phyloP scores from a whole-genome alignment of 2,113 vertebrate species.

The Leucosticte australis region DNA sequence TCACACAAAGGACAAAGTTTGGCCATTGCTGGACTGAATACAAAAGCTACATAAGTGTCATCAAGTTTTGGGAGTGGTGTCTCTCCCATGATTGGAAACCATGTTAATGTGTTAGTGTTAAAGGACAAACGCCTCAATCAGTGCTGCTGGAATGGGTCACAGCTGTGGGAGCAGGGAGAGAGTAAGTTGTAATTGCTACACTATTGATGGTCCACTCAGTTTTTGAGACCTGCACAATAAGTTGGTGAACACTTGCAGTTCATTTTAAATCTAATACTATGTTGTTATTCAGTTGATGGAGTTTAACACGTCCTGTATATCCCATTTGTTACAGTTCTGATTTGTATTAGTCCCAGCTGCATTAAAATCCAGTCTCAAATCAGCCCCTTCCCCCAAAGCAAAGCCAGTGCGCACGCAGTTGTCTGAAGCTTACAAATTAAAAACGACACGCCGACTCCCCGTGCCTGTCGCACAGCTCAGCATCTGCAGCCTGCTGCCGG shows the following conservation, averaged over 20 bases:
- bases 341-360: conserved; percentile 38
- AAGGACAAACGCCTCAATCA: neutral
- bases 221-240: neutral
- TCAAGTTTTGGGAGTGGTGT: neutral
- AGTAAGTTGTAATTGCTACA: neutral
- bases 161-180: neutral
- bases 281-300: neutral
- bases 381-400: neutral
- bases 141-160: neutral
- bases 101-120: neutral
- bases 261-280: neutral
- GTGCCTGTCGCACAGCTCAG: neutral
- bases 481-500: neutral
- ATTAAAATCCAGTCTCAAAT: conserved; percentile 9
- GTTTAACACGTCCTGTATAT: conserved; percentile 13
- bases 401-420: neutral
- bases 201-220: neutral
- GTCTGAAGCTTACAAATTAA: conserved; percentile 21
- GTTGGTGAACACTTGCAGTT: neutral
- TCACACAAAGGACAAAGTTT: neutral
- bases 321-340: conserved; percentile 17
- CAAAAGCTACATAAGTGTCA: neutral
- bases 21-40: neutral
- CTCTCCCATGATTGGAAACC: neutral
- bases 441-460: neutral